Conservation (phyloP, 2,888 invertebrate species). For the Amphipoea lucens region DNA sequence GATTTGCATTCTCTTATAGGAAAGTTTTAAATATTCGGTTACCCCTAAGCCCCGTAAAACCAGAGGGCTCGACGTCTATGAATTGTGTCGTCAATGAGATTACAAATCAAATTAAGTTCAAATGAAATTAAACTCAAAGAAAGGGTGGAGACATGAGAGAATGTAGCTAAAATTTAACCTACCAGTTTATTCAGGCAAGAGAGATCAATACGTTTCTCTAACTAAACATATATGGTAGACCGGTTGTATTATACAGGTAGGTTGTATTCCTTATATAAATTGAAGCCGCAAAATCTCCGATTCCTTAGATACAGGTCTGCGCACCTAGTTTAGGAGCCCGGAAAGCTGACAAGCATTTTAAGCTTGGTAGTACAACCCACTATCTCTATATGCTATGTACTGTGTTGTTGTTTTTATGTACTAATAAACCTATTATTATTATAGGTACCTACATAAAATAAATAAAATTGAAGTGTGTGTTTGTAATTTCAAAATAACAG, state of each 20-base stretch:
- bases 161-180: background rate
- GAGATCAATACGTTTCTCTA: background rate
- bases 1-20: background rate
- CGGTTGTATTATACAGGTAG: too few relatives aligned
- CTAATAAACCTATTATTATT: too few relatives aligned
- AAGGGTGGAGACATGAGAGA: background rate
- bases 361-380: too few relatives aligned
- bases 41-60: too few relatives aligned
- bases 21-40: background rate
- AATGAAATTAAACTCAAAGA: constrained; percentile 1
- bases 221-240: background rate
- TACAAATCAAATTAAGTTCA: constrained; percentile 14
- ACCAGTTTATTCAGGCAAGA: background rate
- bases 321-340: too few relatives aligned
- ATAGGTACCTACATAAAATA: background rate
- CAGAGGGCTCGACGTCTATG: background rate
- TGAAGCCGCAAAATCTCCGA: too few relatives aligned
- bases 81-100: constrained; percentile 1
- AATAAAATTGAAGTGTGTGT: background rate
- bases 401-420: too few relatives aligned
- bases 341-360: too few relatives aligned
- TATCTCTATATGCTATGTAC: too few relatives aligned
- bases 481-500: background rate
- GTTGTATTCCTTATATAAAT: too few relatives aligned
- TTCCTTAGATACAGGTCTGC: too few relatives aligned